Evolutionary conservation across 2,113 vertebrate genomes (phyloP).

Genomic region (Scartelaos histophorus): DNA sequence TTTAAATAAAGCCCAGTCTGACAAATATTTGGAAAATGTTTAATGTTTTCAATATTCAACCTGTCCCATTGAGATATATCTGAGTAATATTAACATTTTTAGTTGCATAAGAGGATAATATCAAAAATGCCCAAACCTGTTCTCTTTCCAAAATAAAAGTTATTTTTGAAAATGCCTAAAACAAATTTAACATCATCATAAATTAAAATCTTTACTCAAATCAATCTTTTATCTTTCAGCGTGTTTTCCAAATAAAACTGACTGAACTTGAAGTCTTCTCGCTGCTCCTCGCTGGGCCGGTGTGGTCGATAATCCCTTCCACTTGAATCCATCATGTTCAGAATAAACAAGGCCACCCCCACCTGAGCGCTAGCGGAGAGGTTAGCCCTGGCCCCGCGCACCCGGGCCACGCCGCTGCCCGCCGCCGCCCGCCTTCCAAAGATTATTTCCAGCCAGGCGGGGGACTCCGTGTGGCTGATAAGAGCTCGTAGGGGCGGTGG

Average conservation of each 20-base stretch:
- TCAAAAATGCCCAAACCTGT: neutral
- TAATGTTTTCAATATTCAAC: neutral
- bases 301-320: constrained; percentile 49
- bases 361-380: constrained; percentile 60
- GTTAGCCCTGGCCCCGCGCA: constrained; percentile 67
- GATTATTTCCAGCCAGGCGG: constrained; percentile 68
- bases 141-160: neutral
- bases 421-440: constrained; percentile 57
- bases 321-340: constrained; percentile 64
- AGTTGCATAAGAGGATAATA: neutral
- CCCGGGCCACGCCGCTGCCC: constrained; percentile 49
- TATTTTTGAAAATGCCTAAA: neutral
- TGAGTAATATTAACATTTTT: constrained; percentile 2
- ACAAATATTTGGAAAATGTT: neutral
- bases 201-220: neutral
- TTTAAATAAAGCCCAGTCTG: neutral
- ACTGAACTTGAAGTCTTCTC: constrained; percentile 11
- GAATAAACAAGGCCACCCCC: constrained; percentile 67
- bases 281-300: constrained; percentile 29
- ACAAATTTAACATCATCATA: neutral
- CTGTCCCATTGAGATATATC: neutral
- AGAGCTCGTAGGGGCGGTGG: constrained; percentile 64
- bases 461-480: constrained; percentile 71
- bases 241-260: constrained; percentile 6
- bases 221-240: neutral